Percentiles rank a stretch among this genome's conserved stretches.
phyloP scores from a whole-genome alignment of 2,797 vertebrate genomes.

The Sebastes trivittatus region DNA sequence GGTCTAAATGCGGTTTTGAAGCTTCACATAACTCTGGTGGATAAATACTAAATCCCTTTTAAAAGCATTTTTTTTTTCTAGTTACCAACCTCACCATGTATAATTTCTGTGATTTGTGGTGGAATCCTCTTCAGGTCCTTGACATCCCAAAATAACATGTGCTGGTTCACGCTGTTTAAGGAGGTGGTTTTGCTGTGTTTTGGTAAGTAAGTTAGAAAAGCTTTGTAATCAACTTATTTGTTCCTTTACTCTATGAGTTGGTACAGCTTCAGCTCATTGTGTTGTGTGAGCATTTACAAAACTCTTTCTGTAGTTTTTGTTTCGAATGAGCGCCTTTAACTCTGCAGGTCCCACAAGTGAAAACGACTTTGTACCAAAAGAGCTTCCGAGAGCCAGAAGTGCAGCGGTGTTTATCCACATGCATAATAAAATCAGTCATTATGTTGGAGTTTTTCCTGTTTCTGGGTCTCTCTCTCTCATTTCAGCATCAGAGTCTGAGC shows the following conservation, averaged over 20 bases:
- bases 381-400: slow-evolving; percentile 5
- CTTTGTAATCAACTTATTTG: neutral
- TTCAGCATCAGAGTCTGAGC: slow-evolving; percentile 17
- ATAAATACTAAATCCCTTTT: neutral
- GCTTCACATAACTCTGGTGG: neutral
- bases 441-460: slow-evolving; percentile 25
- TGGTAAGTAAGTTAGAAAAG: neutral
- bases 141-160: too few species aligned
- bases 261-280: neutral
- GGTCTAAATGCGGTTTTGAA: neutral
- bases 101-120: neutral
- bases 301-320: slow-evolving; percentile 3
- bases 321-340: slow-evolving; percentile 7
- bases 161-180: neutral
- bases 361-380: slow-evolving; percentile 14
- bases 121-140: neutral
- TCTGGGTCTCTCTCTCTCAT: slow-evolving; percentile 21
- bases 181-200: neutral
- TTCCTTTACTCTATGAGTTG: neutral
- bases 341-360: neutral
- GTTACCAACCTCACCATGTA: neutral
- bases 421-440: slow-evolving; percentile 45
- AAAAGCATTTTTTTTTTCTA: neutral
- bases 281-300: neutral
- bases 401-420: slow-evolving; percentile 36